These are phyloP conservation scores for Zophobas atratus DNA, from an alignment of 1,140 invertebrate species.

Conservation along the genomic window DNA sequence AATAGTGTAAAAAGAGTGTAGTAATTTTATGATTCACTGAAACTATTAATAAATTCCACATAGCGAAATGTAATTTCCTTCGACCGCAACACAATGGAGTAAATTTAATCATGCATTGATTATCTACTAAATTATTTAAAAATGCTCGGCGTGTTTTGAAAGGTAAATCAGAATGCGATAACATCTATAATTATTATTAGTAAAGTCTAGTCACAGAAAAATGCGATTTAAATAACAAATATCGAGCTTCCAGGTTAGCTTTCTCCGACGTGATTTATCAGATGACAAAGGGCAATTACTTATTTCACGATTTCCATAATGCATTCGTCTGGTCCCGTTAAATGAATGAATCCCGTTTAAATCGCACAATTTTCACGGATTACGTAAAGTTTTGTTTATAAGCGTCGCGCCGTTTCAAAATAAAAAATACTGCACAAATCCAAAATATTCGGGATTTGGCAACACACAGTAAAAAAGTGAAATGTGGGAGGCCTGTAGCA, in stretches of 20 bases:
- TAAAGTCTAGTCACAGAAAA: constrained; percentile 42
- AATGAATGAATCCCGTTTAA: background rate
- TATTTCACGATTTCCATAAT: constrained; percentile 36
- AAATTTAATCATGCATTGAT: constrained; percentile 38
- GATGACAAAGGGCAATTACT: constrained; percentile 36
- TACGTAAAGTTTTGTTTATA: background rate
- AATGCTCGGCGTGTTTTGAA: constrained; percentile 37
- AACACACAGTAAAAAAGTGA: constrained; percentile 30
- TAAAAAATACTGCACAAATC: constrained; percentile 12
- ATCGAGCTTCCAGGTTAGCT: constrained; percentile 29
- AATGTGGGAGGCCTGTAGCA: constrained; percentile 42
- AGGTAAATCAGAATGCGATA: constrained; percentile 41
- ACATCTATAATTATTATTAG: constrained; percentile 42
- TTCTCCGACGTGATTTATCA: constrained; percentile 39
- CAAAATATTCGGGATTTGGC: constrained; percentile 23
- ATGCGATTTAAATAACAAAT: constrained; percentile 42
- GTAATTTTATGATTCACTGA: background rate
- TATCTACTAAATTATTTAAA: constrained; percentile 42
- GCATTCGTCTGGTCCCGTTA: constrained; percentile 4
- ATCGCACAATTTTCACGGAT: background rate
- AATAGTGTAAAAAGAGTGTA: background rate
- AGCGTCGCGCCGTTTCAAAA: background rate
- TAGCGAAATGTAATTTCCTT: constrained; percentile 12
- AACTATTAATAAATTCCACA: constrained; percentile 12
- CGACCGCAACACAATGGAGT: constrained; percentile 18